Evolutionary conservation across 2,888 invertebrate genomes (phyloP).

Genomic region (Sturmia bella): DNA sequence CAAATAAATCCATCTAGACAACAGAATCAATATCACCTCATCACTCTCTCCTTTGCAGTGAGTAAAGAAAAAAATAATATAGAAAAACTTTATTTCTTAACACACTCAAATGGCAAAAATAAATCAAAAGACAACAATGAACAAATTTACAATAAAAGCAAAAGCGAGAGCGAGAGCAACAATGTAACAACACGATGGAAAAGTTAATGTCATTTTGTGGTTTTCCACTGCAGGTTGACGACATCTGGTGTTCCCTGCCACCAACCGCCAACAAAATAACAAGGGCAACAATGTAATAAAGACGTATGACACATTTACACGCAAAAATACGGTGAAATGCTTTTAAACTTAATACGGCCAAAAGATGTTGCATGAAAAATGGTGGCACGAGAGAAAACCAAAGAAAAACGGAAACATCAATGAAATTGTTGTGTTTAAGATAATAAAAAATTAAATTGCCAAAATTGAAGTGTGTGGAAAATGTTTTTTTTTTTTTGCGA

Average conservation of each 20-base stretch:
- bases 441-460: too few relatives aligned
- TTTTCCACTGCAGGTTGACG: slow-evolving; percentile 68
- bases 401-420: too few relatives aligned
- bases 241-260: slow-evolving; percentile 63
- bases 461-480: not conserved
- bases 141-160: slow-evolving; percentile 8
- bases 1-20: slow-evolving; percentile 10
- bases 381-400: not conserved
- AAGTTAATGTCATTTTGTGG: slow-evolving; percentile 69
- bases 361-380: not conserved
- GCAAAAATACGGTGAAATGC: slow-evolving; percentile 1
- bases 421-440: too few relatives aligned
- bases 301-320: slow-evolving; percentile 16
- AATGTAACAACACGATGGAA: slow-evolving; percentile 38
- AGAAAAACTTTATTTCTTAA: slow-evolving; percentile 16
- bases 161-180: slow-evolving; percentile 38
- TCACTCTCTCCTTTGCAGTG: not conserved
- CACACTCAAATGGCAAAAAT: slow-evolving; percentile 18
- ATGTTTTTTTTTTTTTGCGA: not conserved
- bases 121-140: slow-evolving; percentile 12
- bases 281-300: slow-evolving; percentile 31
- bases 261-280: slow-evolving; percentile 35
- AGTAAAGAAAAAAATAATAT: not conserved
- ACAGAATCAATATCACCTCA: slow-evolving; percentile 25
- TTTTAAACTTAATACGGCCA: slow-evolving; percentile 16